Conservation (phyloP, 2,797 vertebrate genomes). For the Sebastes alutus region DNA sequence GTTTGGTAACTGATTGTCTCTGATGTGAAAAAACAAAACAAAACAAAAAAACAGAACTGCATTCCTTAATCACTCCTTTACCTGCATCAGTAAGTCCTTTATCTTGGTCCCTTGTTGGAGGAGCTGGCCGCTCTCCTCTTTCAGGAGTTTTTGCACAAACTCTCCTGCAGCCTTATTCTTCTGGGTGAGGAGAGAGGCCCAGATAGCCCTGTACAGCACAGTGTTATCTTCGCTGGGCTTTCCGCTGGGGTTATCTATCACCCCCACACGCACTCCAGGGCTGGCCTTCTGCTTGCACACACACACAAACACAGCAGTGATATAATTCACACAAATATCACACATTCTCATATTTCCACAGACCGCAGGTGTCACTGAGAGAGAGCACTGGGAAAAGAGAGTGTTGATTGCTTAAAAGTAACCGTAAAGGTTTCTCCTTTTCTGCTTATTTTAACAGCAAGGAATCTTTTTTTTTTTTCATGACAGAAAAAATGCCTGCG, state of each 20-base stretch:
- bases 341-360: conserved; percentile 47
- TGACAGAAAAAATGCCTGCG: background rate
- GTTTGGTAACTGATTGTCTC: background rate
- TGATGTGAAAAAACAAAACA: background rate
- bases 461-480: background rate
- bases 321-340: conserved; percentile 45
- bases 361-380: conserved; percentile 23
- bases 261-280: conserved; percentile 86
- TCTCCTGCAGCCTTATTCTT: conserved; percentile 84
- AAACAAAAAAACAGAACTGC: background rate
- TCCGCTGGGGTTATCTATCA: conserved; percentile 91
- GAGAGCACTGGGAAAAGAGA: background rate
- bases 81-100: conserved; percentile 85
- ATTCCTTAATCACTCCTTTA: conserved; percentile 63
- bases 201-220: conserved; percentile 88
- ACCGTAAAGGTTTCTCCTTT: conserved; percentile 5
- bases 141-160: conserved; percentile 88
- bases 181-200: conserved; percentile 92
- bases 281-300: conserved; percentile 85
- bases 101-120: conserved; percentile 90
- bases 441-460: conserved; percentile 1
- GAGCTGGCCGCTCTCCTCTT: conserved; percentile 87
- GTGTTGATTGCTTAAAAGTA: conserved; percentile 33
- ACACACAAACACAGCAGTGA: background rate
- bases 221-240: conserved; percentile 91